Evolutionary conservation across 2,888 invertebrate species (phyloP), one percentile per base, ranked within the genome.

Genomic region (Crepidodera aurea): DNA sequence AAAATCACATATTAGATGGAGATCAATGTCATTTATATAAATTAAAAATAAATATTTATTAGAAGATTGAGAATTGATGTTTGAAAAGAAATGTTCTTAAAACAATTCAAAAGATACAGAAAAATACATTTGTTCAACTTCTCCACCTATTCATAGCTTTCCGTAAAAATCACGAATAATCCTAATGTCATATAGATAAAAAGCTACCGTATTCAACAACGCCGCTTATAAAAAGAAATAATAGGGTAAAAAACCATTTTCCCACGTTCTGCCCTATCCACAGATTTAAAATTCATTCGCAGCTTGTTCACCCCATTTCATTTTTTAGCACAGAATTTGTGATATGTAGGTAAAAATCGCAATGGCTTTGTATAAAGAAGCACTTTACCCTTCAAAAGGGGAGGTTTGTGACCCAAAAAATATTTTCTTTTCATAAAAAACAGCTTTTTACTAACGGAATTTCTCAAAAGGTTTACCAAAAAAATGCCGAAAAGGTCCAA

Each of bases 321-420:
- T 58, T 58, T 62, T 53, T 53, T 53, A 53, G 16, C 62, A 60
- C 64, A 69, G 73, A 74, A 73, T 70, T 67, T 75, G 64, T 55
- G 73, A 75, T 73, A 73, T 75, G 75, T 77, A 76, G 76, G 76
- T 75, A 76, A 77, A 73, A 77, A 73, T 73, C 67, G 73, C 72
- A 71, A 72, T 69, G 62, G 73, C 66, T 70, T 68, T 68, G 73
- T 73, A 76, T 73, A 73, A 76, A 75, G 68, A 69, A 73, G 71
- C 76, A 77, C 76, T 75, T 77, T 76, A 73, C 73, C 76, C 73
- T 75, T 76, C 75, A 75, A 51, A 60, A 66, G 73, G 74, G 76
- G 73, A 71, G 70, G 69, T 67, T 72, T 72, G 74, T 75, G 75
- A 76, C 76, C 71, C 73, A 75, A 75, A 63, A 63, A 63, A 58